Conservation (phyloP, 2,797 vertebrate species). For the Meda fulgida region DNA sequence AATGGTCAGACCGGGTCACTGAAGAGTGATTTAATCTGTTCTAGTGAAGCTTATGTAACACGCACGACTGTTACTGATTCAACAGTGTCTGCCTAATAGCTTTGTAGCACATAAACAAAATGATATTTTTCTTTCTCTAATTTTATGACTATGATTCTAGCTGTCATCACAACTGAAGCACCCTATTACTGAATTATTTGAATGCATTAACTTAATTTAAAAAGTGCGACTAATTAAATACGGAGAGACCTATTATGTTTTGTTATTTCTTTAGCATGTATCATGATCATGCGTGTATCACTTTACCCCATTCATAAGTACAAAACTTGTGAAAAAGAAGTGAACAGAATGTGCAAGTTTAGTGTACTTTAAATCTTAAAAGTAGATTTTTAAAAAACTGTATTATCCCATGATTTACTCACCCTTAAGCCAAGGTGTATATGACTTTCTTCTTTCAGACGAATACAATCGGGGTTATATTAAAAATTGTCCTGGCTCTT, state of each 20-base stretch:
- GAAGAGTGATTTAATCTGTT: conserved; percentile 64
- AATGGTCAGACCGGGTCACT: conserved; percentile 61
- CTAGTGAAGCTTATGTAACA: conserved; percentile 64
- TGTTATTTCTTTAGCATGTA: not conserved
- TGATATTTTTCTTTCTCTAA: not conserved
- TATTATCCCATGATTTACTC: no score
- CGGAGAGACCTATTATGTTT: not conserved
- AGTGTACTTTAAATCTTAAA: not conserved
- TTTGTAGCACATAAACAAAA: conserved; percentile 9
- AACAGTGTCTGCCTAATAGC: conserved; percentile 58
- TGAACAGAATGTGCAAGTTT: not conserved
- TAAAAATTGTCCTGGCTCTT: no score
- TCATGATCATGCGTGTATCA: not conserved
- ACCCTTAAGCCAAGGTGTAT: no score
- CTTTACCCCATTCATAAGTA: not conserved
- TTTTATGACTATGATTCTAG: not conserved
- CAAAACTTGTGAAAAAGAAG: conserved; percentile 23
- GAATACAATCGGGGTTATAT: no score
- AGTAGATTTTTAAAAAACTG: not conserved
- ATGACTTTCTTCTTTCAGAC: no score
- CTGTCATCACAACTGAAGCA: not conserved
- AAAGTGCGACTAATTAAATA: not conserved
- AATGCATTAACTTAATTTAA: not conserved
- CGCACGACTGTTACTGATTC: conserved; percentile 54
- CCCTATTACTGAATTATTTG: not conserved